Evolutionary conservation across 2,797 vertebrate genomes (phyloP), one percentile per base, ranked within the genome.

Genomic region (Psittacula derbiana): DNA sequence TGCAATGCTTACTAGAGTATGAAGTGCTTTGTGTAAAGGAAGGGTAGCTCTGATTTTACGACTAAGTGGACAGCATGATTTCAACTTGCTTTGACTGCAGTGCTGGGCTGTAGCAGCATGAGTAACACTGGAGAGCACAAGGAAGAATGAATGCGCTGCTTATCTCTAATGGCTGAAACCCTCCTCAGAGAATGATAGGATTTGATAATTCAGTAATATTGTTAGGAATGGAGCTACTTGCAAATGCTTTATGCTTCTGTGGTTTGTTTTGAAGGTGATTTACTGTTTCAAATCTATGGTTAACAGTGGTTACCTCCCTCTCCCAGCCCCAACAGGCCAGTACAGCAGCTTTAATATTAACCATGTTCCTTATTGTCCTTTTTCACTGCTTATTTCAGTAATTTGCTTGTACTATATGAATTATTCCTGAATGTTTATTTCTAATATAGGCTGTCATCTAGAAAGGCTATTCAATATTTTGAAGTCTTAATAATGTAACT

Each of bases 1-100:
- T 92, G 57, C 88, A 92, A 23, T 91, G 95, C 94, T 94, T n/a
- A 71, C 36, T 69, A 71, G 94, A 87, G 91, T 71, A 78, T 88
- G 92, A 90, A 95, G 75, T 41, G 80, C 33, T 93, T 10, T 1
- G 7, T 47, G 83, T 40, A 91, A 79, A 60, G 88, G 43, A 67
- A 87, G 73, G 52, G 67, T 69, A 93, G 69, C 75, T 88, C 75
- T 10, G 18, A 23, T 72, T 92, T 89, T 82, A 84, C 81, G 84
- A 62, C 71, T 73, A 64, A 88, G 80, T 83, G 92, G 83, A 47
- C 60, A 76, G 16, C 12, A 11, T 82, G 87, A 93, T 95, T 93
- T 66, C 60, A 50, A 24, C 85, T 23, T 43, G 27, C 50, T 89
- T 2, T 92, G 92, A 30, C 75, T 85, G 64, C 73, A 10, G 49